These are phyloP conservation scores for Lithobates sylvaticus DNA, from an alignment of 2,797 vertebrate species.

Conservation along the genomic window DNA sequence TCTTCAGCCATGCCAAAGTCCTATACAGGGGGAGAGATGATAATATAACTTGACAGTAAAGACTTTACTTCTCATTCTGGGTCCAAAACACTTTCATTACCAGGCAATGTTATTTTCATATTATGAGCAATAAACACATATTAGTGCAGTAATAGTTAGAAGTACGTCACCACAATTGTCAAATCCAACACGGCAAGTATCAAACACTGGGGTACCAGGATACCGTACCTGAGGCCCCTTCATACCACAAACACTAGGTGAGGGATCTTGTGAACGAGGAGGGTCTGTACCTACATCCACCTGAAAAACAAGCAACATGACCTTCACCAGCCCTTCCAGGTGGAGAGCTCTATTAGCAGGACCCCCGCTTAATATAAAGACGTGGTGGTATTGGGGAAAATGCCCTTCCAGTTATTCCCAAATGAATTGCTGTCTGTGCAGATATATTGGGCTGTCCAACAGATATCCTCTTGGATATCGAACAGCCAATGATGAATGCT, in stretches of 20 bases:
- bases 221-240: slow-evolving; percentile 49
- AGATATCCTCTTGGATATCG: too few species aligned
- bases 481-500: too few species aligned
- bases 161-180: not conserved
- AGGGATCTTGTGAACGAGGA: slow-evolving; percentile 22
- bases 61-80: too few species aligned
- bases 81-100: too few species aligned
- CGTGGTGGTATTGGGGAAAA: too few species aligned
- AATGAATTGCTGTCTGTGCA: too few species aligned
- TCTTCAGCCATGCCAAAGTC: slow-evolving; percentile 99
- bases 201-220: slow-evolving; percentile 26
- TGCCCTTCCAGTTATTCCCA: too few species aligned
- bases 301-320: slow-evolving; percentile 57
- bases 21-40: slow-evolving; percentile 70
- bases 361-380: too few species aligned
- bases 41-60: too few species aligned
- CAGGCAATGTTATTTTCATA: slow-evolving; percentile 2
- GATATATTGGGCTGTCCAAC: too few species aligned
- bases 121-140: slow-evolving; percentile 3
- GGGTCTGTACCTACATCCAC: slow-evolving; percentile 30
- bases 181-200: slow-evolving; percentile 28
- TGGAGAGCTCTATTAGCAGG: not conserved
- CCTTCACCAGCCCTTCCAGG: slow-evolving; percentile 33
- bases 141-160: slow-evolving; percentile 32
- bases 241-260: slow-evolving; percentile 33